Percentiles rank a stretch among this genome's conserved stretches.
Conservation (phyloP, 1,140 invertebrate species). For the Achroia grisella region DNA sequence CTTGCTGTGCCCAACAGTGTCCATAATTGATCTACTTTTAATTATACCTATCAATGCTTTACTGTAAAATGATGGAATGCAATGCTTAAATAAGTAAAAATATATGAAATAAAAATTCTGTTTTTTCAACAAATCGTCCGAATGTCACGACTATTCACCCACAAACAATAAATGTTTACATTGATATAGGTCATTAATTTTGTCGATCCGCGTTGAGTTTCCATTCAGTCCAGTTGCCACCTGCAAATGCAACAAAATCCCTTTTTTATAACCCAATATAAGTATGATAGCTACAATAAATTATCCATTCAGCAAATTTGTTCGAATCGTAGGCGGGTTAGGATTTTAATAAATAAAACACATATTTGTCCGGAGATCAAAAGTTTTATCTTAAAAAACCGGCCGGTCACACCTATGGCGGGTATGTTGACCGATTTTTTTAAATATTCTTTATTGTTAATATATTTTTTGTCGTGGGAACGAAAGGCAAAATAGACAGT, state of each 20-base stretch:
- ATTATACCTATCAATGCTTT: too few relatives aligned
- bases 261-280: conserved; percentile 28
- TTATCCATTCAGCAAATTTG: conserved; percentile 59
- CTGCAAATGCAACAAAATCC: conserved; percentile 20
- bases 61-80: too few relatives aligned
- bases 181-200: conserved; percentile 42
- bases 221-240: conserved; percentile 13
- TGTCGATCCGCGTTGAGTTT: neutral
- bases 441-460: conserved; percentile 11
- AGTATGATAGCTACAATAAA: conserved; percentile 47
- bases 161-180: conserved; percentile 57
- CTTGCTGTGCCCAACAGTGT: too few relatives aligned
- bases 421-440: conserved; percentile 10
- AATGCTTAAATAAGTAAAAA: too few relatives aligned
- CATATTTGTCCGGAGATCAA: conserved; percentile 4
- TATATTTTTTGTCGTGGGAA: conserved; percentile 19
- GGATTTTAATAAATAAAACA: conserved; percentile 20
- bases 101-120: too few relatives aligned
- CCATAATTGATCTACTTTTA: too few relatives aligned
- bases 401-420: conserved; percentile 19
- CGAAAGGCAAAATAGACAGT: neutral
- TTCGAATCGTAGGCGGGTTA: conserved; percentile 52
- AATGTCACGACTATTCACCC: conserved; percentile 5
- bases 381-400: neutral
- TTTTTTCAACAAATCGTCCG: neutral